Percentiles rank a stretch among this genome's conserved stretches.
These are phyloP conservation scores for Leptopilina myrica DNA, from an alignment of 2,888 invertebrate genomes.

Conservation along the genomic window DNA sequence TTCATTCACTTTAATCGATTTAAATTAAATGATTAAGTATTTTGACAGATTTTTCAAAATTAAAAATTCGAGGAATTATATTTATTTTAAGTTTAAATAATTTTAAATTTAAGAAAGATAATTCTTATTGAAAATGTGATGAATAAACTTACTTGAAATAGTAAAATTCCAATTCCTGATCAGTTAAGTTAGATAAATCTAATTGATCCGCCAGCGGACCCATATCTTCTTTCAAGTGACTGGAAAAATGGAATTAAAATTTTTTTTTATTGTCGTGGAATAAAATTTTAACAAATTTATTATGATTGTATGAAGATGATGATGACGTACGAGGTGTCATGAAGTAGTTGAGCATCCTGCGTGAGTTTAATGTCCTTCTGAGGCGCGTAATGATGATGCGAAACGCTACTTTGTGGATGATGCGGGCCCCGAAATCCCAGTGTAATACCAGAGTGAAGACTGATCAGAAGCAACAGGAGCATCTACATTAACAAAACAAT, in stretches of 20 bases:
- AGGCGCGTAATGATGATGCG: slow-evolving; percentile 81
- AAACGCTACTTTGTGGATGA: slow-evolving; percentile 80
- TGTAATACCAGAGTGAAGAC: slow-evolving; percentile 54
- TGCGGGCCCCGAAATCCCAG: slow-evolving; percentile 80
- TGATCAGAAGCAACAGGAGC: slow-evolving; percentile 50
- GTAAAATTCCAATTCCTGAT: slow-evolving; percentile 91
- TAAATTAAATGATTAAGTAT: too few relatives aligned
- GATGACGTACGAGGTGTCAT: slow-evolving; percentile 83
- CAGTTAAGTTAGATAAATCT: slow-evolving; percentile 85
- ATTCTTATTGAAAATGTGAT: neutral
- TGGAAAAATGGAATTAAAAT: slow-evolving; percentile 70
- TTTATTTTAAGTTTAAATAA: too few relatives aligned
- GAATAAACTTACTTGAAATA: slow-evolving; percentile 82
- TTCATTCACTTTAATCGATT: too few relatives aligned
- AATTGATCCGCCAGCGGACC: slow-evolving; percentile 81
- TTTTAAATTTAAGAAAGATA: too few relatives aligned
- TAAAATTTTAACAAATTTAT: neutral
- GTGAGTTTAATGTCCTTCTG: slow-evolving; percentile 80
- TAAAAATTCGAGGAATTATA: too few relatives aligned
- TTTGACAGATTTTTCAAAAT: too few relatives aligned
- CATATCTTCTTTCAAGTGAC: slow-evolving; percentile 89
- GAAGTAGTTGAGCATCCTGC: slow-evolving; percentile 84
- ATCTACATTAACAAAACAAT: slow-evolving; percentile 34
- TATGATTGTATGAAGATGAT: neutral
- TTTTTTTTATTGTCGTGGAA: neutral